Percentiles rank a stretch among this genome's conserved stretches.
These are phyloP conservation scores for Cephonodes hylas DNA, from an alignment of 2,888 invertebrate genomes.

Conservation along the genomic window DNA sequence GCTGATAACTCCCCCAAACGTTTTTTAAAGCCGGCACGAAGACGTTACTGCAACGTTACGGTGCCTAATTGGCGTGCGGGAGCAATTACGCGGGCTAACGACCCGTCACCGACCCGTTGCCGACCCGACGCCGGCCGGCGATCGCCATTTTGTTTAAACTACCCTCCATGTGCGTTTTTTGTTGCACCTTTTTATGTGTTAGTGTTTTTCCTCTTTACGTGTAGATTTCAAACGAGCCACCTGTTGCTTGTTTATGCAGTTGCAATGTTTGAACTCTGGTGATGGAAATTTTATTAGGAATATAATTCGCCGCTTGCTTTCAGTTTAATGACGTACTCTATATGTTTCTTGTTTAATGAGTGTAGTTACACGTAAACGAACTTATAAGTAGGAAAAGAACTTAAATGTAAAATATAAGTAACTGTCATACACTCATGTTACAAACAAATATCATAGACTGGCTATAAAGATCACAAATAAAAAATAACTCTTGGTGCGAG, in stretches of 20 bases:
- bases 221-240: neutral
- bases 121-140: conserved; percentile 1
- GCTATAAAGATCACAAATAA: too few relatives aligned
- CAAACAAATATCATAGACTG: too few relatives aligned
- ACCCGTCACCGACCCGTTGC: conserved; percentile 28
- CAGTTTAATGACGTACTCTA: neutral
- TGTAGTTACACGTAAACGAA: neutral
- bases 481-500: too few relatives aligned
- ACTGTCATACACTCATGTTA: too few relatives aligned
- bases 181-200: neutral
- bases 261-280: neutral
- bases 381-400: too few relatives aligned
- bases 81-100: conserved; percentile 52
- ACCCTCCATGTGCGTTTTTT: neutral
- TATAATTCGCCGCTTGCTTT: neutral
- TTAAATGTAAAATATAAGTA: too few relatives aligned
- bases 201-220: neutral
- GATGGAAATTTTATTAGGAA: neutral
- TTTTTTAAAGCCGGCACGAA: conserved; percentile 49
- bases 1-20: conserved; percentile 38
- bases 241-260: neutral
- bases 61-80: conserved; percentile 56
- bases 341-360: neutral
- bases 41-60: conserved; percentile 50
- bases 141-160: conserved; percentile 5